Evolutionary conservation across 2,888 invertebrate species (phyloP), one percentile per base, ranked within the genome.

Genomic region (Oligia fasciuncula): DNA sequence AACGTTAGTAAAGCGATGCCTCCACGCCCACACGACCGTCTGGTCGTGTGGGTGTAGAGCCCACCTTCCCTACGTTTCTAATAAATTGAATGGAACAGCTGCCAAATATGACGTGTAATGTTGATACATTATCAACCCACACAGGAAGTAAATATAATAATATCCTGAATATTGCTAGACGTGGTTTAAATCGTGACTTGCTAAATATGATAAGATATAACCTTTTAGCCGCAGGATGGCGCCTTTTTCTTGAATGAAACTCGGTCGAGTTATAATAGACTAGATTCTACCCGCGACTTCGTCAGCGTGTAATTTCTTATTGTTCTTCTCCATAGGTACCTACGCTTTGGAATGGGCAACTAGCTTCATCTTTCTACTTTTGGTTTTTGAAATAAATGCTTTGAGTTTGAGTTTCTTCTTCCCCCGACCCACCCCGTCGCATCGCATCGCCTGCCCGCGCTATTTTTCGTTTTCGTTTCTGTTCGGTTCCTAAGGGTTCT

Each of bases 1-100:
- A 49, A 60, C 29, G 11, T 62, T n/a, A n/a, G 57, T 19, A 69
- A 73, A 51, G 9, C 54, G 76, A 54, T 46, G 62, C 66, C 54
- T 14, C 0, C 9, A 60, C 54, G 60, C 81, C 82, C 19, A 71
- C 82, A 17, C 54, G 35, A 23, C 11, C 35, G 1, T 14, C 0
- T 14, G 49, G 49, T 4, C 49, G 49, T 49, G 49, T 49, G 9
- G 9, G 23, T 23, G 23, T 57, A 19, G 65, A 69, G 29, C 81
- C 70, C 60, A 81, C 74, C 9, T n/a, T 35, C 4, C 1, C 23
- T 60, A 51, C 35, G n/a, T 0, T 29, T 23, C n/a, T 74, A 54
- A 66, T 70, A 73, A 66, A 80, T 80, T 80, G 40, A 63, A 46
- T 49, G 23, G 57, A 29, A 2, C 14, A 54, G 43, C 8, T 54